Percentiles rank a stretch among this genome's conserved stretches.
Conservation (phyloP, 2,113 vertebrate genomes). For the Synchiropus splendidus region DNA sequence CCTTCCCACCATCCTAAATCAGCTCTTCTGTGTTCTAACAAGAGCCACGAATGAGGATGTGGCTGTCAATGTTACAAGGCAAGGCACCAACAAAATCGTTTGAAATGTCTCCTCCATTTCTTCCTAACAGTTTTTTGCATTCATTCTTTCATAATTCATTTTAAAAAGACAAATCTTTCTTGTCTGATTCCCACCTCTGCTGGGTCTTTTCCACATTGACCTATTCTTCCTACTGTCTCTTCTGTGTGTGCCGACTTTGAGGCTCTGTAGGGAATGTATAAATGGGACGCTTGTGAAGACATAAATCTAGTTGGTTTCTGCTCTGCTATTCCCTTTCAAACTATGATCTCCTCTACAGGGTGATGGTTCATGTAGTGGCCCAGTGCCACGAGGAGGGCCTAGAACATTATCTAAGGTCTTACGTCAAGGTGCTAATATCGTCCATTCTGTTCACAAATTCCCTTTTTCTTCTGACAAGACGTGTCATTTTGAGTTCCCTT, state of each 20-base stretch:
- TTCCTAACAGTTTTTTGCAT: no score
- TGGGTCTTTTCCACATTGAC: no score
- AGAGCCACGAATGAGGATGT: slow-evolving; percentile 86
- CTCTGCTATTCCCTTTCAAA: neutral
- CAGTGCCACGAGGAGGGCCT: slow-evolving; percentile 96
- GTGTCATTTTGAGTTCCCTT: neutral
- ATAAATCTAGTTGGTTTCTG: no score
- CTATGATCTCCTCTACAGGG: slow-evolving; percentile 62
- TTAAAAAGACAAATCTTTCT: no score
- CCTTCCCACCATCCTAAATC: slow-evolving; percentile 90
- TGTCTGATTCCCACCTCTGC: no score
- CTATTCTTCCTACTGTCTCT: no score
- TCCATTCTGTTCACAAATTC: neutral
- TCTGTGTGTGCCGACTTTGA: no score
- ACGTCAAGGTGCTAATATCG: slow-evolving; percentile 77
- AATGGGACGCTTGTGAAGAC: no score
- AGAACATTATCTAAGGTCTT: slow-evolving; percentile 90
- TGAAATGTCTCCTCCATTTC: no score
- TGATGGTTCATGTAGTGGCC: slow-evolving; percentile 95
- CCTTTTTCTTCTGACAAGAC: no score
- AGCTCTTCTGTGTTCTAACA: slow-evolving; percentile 88
- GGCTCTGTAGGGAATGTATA: no score
- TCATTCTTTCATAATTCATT: no score
- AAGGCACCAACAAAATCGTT: slow-evolving; percentile 12
- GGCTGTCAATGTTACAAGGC: slow-evolving; percentile 90